Evolutionary conservation across 37 sponge, comb jelly and placozoan species (phyloP), one percentile per base, ranked within the genome.

Genomic region (Cladorhizidae sp.): DNA sequence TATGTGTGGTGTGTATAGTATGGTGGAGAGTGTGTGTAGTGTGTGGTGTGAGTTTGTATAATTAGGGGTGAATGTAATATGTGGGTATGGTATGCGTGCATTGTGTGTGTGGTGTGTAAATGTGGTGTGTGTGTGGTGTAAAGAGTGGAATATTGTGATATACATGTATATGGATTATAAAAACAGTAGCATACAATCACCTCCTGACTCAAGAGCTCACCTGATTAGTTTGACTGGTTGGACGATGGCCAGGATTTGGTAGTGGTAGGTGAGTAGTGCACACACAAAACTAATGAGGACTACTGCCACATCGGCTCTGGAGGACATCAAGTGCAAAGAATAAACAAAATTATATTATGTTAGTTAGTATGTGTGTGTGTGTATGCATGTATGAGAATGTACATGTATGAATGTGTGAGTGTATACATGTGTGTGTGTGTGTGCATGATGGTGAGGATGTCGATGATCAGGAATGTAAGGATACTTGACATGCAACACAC

Each of bases 401-500:
- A 22, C 6, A 59, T 26, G 35, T 5, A 11, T 32, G 37, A 56
- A 59, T 26, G 35, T 54, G 57, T 54, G 37, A 56, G 76, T 32
- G 3, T 29, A 28, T 56, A 38, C 9, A 59, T 31, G 12, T 56
- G 31, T 7, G 37, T 37, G 78, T 37, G 49, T 40, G 49, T 23
- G 65, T 38, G 78, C n/a, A n/a, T n/a, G n/a, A n/a, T 40, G 78
- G 49, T 45, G 62, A 5, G 5, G 9, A 45, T 45, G 7, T 29
- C 39, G 31, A 20, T 68, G 36, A 32, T 17, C 35, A 36, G 5
- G 7, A 8, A 38, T 36, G 21, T n/a, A n/a, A n/a, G n/a, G n/a
- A n/a, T n/a, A n/a, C n/a, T n/a, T n/a, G n/a, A 68, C 7, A 29
- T 0, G 0, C 39, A 29, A 88, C 86, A 80, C 55, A 93, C 91